These are phyloP conservation scores for Caenorhabditis briggsae DNA, from an alignment of 1,140 invertebrate genomes.

Conservation along the genomic window DNA sequence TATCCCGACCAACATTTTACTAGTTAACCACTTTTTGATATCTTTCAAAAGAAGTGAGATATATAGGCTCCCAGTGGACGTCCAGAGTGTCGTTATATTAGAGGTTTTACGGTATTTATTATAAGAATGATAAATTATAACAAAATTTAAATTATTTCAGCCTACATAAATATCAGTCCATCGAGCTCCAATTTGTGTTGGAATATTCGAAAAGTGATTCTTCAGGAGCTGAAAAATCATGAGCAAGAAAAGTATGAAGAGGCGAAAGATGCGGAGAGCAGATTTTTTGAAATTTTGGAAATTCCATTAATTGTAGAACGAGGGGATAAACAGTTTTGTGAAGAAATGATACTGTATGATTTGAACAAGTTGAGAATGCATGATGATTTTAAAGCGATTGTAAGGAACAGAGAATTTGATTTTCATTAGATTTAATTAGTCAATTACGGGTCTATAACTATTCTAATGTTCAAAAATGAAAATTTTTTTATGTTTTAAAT, in stretches of 20 bases:
- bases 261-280: background rate
- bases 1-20: too few relatives aligned
- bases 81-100: too few relatives aligned
- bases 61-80: too few relatives aligned
- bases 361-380: background rate
- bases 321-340: background rate
- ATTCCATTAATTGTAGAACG: background rate
- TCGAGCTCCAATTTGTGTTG: background rate
- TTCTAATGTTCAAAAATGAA: too few relatives aligned
- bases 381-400: background rate
- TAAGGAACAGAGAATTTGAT: constrained; percentile 15
- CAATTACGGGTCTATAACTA: too few relatives aligned
- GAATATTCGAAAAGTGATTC: background rate
- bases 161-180: background rate
- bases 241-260: background rate
- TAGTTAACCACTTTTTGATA: too few relatives aligned
- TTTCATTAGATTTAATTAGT: too few relatives aligned
- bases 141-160: too few relatives aligned
- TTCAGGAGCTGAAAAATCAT: background rate
- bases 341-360: background rate
- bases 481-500: too few relatives aligned
- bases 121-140: too few relatives aligned
- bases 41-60: too few relatives aligned
- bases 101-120: too few relatives aligned
- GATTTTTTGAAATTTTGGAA: constrained; percentile 8